Evolutionary conservation across 1,140 invertebrate genomes (phyloP).

Genomic region (Colletes latitarsis): DNA sequence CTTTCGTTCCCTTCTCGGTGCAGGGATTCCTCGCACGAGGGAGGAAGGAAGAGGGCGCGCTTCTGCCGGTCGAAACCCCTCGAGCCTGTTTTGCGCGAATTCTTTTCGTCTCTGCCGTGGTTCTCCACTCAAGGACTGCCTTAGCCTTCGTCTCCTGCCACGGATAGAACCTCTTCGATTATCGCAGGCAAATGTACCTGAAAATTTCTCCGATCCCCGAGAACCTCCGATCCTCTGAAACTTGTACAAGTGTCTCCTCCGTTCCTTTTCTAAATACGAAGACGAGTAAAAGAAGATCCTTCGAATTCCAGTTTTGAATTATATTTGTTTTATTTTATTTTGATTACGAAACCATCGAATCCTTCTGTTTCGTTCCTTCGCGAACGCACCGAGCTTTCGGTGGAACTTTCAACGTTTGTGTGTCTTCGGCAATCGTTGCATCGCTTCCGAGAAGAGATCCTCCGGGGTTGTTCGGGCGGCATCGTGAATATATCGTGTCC

Average conservation of each 20-base stretch:
- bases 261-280: too few species aligned
- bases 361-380: too few species aligned
- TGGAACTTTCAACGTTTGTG: neutral
- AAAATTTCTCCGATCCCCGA: neutral
- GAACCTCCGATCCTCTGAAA: too few species aligned
- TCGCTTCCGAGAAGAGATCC: constrained; percentile 21
- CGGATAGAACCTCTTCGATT: neutral
- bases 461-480: neutral
- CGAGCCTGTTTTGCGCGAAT: constrained; percentile 71
- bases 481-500: neutral
- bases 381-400: too few species aligned
- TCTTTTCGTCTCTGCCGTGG: constrained; percentile 62
- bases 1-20: constrained; percentile 56
- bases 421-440: neutral
- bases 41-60: constrained; percentile 63
- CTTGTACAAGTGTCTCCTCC: too few species aligned
- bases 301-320: too few species aligned
- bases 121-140: constrained; percentile 53
- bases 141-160: neutral
- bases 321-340: too few species aligned
- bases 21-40: constrained; percentile 64
- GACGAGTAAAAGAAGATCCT: too few species aligned
- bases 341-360: too few species aligned
- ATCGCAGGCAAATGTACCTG: too few species aligned
- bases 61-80: constrained; percentile 62